Percentiles rank a stretch among this genome's conserved stretches.
Evolutionary conservation across 2,797 vertebrate genomes (phyloP).

Genomic region (Ambastaia sidthimunki): DNA sequence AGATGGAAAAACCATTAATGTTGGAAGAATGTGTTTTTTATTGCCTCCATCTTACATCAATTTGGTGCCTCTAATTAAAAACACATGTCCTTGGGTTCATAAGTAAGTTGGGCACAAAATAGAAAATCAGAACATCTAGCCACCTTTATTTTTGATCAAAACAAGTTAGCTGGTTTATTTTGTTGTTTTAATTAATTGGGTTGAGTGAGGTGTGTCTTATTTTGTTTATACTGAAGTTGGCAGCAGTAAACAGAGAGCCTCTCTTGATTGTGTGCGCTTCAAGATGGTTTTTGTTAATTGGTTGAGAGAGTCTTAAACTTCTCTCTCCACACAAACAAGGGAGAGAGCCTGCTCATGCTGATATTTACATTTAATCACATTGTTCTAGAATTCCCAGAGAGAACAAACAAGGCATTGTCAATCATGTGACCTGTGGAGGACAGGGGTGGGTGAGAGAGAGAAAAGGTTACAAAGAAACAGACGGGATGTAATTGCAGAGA

Average conservation of each 20-base stretch:
- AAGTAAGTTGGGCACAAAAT: slow-evolving; percentile 57
- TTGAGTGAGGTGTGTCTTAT: slow-evolving; percentile 1
- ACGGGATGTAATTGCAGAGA: neutral
- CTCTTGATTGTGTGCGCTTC: neutral
- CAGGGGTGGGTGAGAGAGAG: neutral
- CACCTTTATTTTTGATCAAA: neutral
- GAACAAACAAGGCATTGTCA: slow-evolving; percentile 33
- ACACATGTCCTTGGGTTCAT: slow-evolving; percentile 62
- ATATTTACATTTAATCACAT: slow-evolving; percentile 42
- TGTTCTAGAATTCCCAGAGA: slow-evolving; percentile 12
- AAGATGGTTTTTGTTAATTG: slow-evolving; percentile 25
- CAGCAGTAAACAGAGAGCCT: slow-evolving; percentile 14
- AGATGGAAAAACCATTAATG: slow-evolving; percentile 15
- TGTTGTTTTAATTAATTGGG: neutral
- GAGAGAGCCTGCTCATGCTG: neutral
- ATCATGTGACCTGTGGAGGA: slow-evolving; percentile 17
- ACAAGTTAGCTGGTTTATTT: slow-evolving; percentile 9
- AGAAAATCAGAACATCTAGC: neutral
- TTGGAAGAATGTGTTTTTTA: slow-evolving; percentile 44
- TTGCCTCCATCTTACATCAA: slow-evolving; percentile 65
- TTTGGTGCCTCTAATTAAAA: slow-evolving; percentile 72
- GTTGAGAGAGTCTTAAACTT: slow-evolving; percentile 21
- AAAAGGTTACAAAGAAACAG: neutral
- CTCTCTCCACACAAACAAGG: neutral
- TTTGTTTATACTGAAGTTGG: neutral